phyloP scores from a whole-genome alignment of 1,140 invertebrate genomes.

The Cheumatopsyche charites region DNA sequence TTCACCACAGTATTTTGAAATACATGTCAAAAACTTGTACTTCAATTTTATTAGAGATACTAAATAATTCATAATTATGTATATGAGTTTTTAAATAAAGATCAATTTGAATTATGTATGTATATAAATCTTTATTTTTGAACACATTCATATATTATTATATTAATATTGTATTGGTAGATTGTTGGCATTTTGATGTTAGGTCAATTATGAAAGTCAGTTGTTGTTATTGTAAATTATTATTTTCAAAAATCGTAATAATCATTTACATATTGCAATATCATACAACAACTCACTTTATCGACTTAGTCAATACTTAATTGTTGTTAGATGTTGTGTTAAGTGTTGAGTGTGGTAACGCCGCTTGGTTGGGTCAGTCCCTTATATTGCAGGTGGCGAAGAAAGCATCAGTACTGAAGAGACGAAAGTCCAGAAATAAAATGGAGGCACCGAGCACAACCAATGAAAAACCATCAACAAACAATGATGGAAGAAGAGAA shows the following conservation, averaged over 20 bases:
- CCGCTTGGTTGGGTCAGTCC: slow-evolving; percentile 62
- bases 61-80: too few relatives aligned
- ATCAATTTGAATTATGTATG: too few relatives aligned
- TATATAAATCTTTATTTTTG: too few relatives aligned
- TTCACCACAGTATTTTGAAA: too few relatives aligned
- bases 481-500: slow-evolving; percentile 55
- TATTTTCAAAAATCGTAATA: background rate
- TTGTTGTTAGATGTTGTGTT: slow-evolving; percentile 46
- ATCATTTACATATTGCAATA: too few relatives aligned
- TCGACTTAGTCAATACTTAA: background rate
- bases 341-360: slow-evolving; percentile 49
- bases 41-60: too few relatives aligned
- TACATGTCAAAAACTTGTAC: too few relatives aligned
- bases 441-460: slow-evolving; percentile 63
- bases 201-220: slow-evolving; percentile 46
- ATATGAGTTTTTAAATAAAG: too few relatives aligned
- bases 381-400: slow-evolving; percentile 76
- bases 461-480: slow-evolving; percentile 47
- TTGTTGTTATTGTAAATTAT: slow-evolving; percentile 9
- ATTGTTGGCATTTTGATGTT: slow-evolving; percentile 56
- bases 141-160: too few relatives aligned
- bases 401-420: slow-evolving; percentile 73
- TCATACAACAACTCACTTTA: background rate
- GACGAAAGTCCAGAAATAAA: slow-evolving; percentile 71
- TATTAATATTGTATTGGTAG: background rate